Conservation (phyloP, 2,888 invertebrate species). For the Nineta flava region DNA sequence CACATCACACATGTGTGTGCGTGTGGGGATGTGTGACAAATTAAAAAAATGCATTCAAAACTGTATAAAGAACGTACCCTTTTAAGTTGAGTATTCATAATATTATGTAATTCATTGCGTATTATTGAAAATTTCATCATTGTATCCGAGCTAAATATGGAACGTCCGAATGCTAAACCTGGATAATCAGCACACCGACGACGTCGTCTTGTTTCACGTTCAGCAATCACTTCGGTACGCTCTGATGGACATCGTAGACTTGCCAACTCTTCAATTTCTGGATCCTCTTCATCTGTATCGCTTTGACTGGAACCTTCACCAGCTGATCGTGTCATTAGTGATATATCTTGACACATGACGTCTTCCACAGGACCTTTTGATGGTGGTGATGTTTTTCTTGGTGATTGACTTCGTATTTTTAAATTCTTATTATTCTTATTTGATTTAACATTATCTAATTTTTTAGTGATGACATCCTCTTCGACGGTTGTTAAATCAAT, state of each 20-base stretch:
- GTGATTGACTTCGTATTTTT: conserved; percentile 3
- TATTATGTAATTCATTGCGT: conserved; percentile 93
- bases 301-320: conserved; percentile 31
- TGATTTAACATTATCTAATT: conserved; percentile 1
- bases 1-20: no score
- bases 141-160: conserved; percentile 89
- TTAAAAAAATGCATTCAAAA: neutral
- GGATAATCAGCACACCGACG: conserved; percentile 83
- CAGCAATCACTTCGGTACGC: conserved; percentile 75
- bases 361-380: conserved; percentile 23
- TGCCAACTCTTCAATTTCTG: conserved; percentile 65
- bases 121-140: conserved; percentile 97
- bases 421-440: neutral
- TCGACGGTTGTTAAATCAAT: conserved; percentile 3
- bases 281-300: conserved; percentile 49
- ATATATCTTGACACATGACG: conserved; percentile 23
- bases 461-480: conserved; percentile 1
- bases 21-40: no score
- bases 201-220: conserved; percentile 58
- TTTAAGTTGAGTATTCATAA: conserved; percentile 89
- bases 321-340: conserved; percentile 24
- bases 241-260: conserved; percentile 78
- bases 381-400: conserved; percentile 7
- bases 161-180: conserved; percentile 78
- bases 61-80: conserved; percentile 54